These are phyloP conservation scores for Neodiprion lecontei DNA, from an alignment of 1,140 invertebrate genomes.

Conservation along the genomic window DNA sequence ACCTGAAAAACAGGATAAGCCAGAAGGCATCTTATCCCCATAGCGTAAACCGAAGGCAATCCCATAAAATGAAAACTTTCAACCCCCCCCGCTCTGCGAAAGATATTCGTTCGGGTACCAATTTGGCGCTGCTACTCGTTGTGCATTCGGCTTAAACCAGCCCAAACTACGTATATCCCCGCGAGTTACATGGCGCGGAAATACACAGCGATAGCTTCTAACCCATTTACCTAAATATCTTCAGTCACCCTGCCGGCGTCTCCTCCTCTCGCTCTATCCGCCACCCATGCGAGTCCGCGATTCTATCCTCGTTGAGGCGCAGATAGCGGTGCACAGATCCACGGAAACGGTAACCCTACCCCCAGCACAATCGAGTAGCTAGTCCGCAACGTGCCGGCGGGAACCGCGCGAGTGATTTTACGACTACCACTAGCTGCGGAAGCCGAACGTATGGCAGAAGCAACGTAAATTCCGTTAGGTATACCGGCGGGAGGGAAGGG, in stretches of 20 bases:
- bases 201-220: conserved; percentile 2
- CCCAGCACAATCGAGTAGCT: background rate
- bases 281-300: background rate
- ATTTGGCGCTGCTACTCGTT: background rate
- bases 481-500: too few species aligned
- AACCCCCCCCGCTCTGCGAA: background rate
- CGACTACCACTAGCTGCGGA: background rate
- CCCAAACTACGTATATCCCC: background rate
- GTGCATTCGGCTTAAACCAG: conserved; percentile 2
- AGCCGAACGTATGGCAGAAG: too few species aligned
- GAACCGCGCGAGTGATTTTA: background rate
- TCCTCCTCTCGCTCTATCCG: background rate
- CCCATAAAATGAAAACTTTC: background rate
- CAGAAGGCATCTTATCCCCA: background rate
- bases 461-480: too few species aligned
- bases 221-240: conserved; percentile 3
- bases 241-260: background rate
- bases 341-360: background rate
- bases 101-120: background rate
- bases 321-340: background rate
- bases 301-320: background rate
- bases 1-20: too few species aligned
- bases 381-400: background rate
- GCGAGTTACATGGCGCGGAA: conserved; percentile 1
- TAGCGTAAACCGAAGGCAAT: conserved; percentile 2